Conservation (phyloP, 2,797 vertebrate genomes). For the Aphelocoma californica region DNA sequence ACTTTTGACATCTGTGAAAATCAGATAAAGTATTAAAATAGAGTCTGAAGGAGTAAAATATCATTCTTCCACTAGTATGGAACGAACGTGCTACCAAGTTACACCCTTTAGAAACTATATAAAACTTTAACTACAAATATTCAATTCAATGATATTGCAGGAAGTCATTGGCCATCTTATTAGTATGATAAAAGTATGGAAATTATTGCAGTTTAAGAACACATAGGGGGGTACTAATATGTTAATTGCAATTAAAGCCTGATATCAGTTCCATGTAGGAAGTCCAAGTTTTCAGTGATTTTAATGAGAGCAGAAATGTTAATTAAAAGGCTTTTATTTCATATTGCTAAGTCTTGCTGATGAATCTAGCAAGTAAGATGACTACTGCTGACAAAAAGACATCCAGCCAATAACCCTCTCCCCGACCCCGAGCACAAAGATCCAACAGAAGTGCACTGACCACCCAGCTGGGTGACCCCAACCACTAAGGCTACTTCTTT, state of each 20-base stretch:
- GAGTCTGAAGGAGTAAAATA: background rate
- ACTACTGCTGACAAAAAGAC: background rate
- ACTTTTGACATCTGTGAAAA: slow-evolving; percentile 4
- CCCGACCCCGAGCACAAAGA: background rate
- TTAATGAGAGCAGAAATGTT: background rate
- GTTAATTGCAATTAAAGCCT: slow-evolving; percentile 46
- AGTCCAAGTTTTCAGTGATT: slow-evolving; percentile 6
- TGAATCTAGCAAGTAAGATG: background rate
- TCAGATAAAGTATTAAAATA: slow-evolving; percentile 6
- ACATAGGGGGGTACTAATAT: background rate
- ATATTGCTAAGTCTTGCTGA: background rate
- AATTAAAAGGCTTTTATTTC: slow-evolving; percentile 3
- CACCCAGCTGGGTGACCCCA: background rate
- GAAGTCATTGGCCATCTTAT: background rate
- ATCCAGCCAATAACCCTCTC: background rate
- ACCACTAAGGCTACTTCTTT: background rate
- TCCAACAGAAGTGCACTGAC: background rate
- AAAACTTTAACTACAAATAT: background rate
- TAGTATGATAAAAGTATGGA: slow-evolving; percentile 1
- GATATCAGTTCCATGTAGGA: background rate
- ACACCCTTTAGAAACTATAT: background rate
- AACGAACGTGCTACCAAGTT: background rate
- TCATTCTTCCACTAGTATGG: background rate
- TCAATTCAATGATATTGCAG: background rate
- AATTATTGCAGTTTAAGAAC: slow-evolving; percentile 27